A percentile compares a stretch with the other conserved stretches of the same genome.
Conservation (phyloP, 2,113 vertebrate species). For the Sphyrna mokarran region DNA sequence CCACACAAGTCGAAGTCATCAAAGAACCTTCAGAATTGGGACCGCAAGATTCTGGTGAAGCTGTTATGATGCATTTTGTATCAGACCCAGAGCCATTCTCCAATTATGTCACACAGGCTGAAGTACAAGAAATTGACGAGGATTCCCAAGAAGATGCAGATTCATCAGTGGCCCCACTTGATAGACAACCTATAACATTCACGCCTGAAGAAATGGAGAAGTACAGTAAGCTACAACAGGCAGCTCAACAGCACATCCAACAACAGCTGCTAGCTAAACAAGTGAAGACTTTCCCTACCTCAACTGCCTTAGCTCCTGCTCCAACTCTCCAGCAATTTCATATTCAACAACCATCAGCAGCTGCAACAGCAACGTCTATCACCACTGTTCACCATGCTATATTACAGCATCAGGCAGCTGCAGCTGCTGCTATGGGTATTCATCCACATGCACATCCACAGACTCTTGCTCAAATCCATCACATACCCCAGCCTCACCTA, state of each 20-base stretch:
- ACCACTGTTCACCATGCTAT: constrained; percentile 92
- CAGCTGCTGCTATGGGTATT: constrained; percentile 78
- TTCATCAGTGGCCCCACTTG: constrained; percentile 78
- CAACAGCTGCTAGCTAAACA: constrained; percentile 96
- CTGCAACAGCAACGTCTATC: constrained; percentile 80
- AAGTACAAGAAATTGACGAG: constrained; percentile 62
- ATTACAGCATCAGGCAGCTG: constrained; percentile 84
- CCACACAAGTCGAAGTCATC: neutral
- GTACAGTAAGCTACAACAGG: constrained; percentile 95
- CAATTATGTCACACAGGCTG: constrained; percentile 66
- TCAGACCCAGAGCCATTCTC: constrained; percentile 67
- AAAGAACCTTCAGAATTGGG: neutral
- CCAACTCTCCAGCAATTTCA: constrained; percentile 80
- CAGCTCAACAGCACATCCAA: constrained; percentile 95
- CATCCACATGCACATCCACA: constrained; percentile 80
- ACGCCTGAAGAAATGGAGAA: constrained; percentile 98
- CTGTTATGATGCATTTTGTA: constrained; percentile 54
- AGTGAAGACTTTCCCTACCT: constrained; percentile 83
- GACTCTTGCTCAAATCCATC: constrained; percentile 88
- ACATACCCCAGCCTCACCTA: constrained; percentile 91
- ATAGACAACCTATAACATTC: constrained; percentile 96
- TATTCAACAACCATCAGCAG: constrained; percentile 82
- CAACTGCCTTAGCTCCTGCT: constrained; percentile 63
- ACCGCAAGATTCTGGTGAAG: constrained; percentile 51
- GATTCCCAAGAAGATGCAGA: constrained; percentile 78